Evolutionary conservation across 1,140 invertebrate genomes (phyloP).

Genomic region (Drosophila yakuba): DNA sequence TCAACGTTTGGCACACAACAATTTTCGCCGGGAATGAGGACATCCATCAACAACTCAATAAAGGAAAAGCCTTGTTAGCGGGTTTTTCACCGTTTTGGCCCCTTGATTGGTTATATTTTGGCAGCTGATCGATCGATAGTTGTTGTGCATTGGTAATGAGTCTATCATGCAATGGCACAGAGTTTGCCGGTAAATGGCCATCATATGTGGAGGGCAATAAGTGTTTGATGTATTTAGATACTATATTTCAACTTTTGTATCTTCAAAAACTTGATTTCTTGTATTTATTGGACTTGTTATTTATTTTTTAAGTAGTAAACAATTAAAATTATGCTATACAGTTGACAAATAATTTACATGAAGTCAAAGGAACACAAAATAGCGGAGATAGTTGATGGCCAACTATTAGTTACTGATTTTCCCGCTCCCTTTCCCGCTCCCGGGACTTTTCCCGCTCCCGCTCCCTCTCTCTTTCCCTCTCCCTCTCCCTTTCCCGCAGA

Average conservation of each 20-base stretch:
- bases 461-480: constrained; percentile 53
- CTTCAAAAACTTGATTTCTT: constrained; percentile 14
- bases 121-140: constrained; percentile 74
- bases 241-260: not conserved
- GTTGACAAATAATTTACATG: constrained; percentile 74
- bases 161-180: constrained; percentile 26
- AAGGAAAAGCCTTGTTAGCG: constrained; percentile 63
- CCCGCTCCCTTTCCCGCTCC: constrained; percentile 25
- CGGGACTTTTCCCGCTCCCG: constrained; percentile 54
- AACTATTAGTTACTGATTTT: constrained; percentile 19
- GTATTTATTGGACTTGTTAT: constrained; percentile 16
- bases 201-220: constrained; percentile 15
- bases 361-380: constrained; percentile 76
- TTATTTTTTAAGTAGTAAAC: constrained; percentile 36
- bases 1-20: constrained; percentile 59
- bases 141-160: constrained; percentile 34
- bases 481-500: constrained; percentile 54
- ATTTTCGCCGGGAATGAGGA: not conserved
- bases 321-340: constrained; percentile 76
- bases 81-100: constrained; percentile 13
- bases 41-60: constrained; percentile 73
- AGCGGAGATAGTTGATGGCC: constrained; percentile 21
- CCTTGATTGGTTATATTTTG: constrained; percentile 42
- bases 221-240: not conserved
- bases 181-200: constrained; percentile 14